Conservation (phyloP, 1,140 invertebrate species). For the Drosophila orena region DNA sequence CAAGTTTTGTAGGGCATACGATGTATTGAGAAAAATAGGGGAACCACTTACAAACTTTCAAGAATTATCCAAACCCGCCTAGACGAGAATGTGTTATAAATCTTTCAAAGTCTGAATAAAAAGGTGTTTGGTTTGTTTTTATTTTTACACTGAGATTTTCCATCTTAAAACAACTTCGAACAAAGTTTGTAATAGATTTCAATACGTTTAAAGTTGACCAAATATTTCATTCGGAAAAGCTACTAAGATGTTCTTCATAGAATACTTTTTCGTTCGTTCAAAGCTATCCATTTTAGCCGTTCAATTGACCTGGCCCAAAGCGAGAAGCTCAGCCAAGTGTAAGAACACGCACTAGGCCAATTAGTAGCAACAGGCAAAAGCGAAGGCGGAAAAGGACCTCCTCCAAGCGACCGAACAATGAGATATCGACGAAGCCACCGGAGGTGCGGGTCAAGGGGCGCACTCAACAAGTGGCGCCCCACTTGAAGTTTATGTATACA, state of each 20-base stretch:
- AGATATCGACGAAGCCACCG: slow-evolving; percentile 48
- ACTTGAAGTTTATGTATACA: slow-evolving; percentile 71
- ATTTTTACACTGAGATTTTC: no score
- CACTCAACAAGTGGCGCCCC: slow-evolving; percentile 66
- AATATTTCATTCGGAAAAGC: background rate
- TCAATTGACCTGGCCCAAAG: slow-evolving; percentile 24
- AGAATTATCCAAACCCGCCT: no score
- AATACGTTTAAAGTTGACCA: no score
- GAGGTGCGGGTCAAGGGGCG: slow-evolving; percentile 17
- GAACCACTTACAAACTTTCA: background rate
- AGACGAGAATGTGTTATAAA: no score
- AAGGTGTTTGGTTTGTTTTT: no score
- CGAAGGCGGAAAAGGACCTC: slow-evolving; percentile 27
- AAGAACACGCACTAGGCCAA: slow-evolving; percentile 75
- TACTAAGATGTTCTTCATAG: background rate
- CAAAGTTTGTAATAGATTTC: no score
- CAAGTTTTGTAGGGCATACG: slow-evolving; percentile 7
- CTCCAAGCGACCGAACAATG: slow-evolving; percentile 45
- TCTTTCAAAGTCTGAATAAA: no score
- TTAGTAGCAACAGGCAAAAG: slow-evolving; percentile 69
- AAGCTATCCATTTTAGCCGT: slow-evolving; percentile 5
- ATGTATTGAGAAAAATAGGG: background rate
- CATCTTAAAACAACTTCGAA: no score
- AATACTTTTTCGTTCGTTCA: slow-evolving; percentile 1
- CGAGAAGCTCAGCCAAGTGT: slow-evolving; percentile 53